Evolutionary conservation across 1,140 invertebrate species (phyloP), one percentile per base, ranked within the genome.

Genomic region (Cataglyphis hispanica): DNA sequence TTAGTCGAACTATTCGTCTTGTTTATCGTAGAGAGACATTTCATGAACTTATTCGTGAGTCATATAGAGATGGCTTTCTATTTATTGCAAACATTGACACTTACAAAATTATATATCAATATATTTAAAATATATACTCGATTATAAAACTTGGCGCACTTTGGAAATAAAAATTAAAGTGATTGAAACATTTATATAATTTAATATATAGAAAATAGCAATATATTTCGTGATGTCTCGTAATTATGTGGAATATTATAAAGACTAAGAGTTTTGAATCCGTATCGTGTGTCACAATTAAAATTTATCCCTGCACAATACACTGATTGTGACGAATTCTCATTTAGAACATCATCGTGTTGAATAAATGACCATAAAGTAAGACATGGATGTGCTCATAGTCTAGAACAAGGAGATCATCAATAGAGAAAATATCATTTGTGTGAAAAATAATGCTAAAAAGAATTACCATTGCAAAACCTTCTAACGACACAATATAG

Each of bases 281-380:
- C 16, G 19, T 31, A 60, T 63, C 8, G 34, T 60, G 61, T 64
- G 64, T 46, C 16, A 13, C 34, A 13, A 64, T 64, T 22, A 11
- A n/a, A 43, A 27, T 37, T 46, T 11, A 11, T 66, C 6, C 1
- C 3, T 43, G 27, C 27, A 60, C 31, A n/a, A 43, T 77, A 69
- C 13, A 46, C 8, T 8, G 3, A 80, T n/a, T 40, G 16, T 25
- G 46, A 37, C 7, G 11, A 64, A 50, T 77, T 64, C 31, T 40
- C 13, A 19, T 70, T 81, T 19, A 58, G 19, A 37, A 34, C 13
- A 16, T 81, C 22, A 69, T 69, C 56, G 69, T 40, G 61, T 46
- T 61, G 69, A 75, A 27, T 76, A 64, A 74, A 84, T 46, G 50
- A 84, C 69, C 81, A 64, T 84, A 46, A 84, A 76, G 3, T 84